phyloP scores from a whole-genome alignment of 2,888 invertebrate genomes.

The Diplazon laetatorius region DNA sequence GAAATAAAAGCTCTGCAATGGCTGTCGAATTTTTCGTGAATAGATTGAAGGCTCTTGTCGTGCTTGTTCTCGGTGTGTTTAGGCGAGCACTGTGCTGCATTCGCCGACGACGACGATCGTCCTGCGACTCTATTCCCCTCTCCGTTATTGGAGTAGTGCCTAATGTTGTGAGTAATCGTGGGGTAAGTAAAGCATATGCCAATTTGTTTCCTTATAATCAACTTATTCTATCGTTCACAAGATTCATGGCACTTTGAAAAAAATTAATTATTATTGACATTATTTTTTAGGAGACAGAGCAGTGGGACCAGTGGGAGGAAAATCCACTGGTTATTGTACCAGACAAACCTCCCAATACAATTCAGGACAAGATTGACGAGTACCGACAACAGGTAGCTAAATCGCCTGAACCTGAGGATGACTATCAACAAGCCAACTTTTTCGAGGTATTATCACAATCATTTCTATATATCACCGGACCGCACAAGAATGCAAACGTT shows the following conservation, averaged over 20 bases:
- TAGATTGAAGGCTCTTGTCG: slow-evolving; percentile 84
- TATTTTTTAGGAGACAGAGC: slow-evolving; percentile 78
- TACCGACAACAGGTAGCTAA: slow-evolving; percentile 85
- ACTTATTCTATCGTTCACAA: slow-evolving; percentile 2
- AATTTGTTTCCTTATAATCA: slow-evolving; percentile 22
- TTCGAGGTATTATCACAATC: slow-evolving; percentile 83
- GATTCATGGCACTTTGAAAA: neutral
- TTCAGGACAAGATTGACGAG: slow-evolving; percentile 87
- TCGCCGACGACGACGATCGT: slow-evolving; percentile 83
- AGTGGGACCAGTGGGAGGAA: slow-evolving; percentile 87
- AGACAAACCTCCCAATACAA: slow-evolving; percentile 81
- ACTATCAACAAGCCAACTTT: slow-evolving; percentile 84
- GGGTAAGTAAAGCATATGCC: slow-evolving; percentile 60
- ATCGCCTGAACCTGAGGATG: slow-evolving; percentile 79
- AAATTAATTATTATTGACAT: neutral
- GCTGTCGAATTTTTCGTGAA: slow-evolving; percentile 82
- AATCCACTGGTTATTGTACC: slow-evolving; percentile 81
- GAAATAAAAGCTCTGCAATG: slow-evolving; percentile 71
- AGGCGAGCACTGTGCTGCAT: slow-evolving; percentile 86
- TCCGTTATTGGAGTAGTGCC: slow-evolving; percentile 84
- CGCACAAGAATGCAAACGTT: no score
- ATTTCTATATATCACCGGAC: no score
- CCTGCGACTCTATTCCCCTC: slow-evolving; percentile 84
- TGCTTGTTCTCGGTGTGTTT: slow-evolving; percentile 84
- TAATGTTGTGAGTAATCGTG: slow-evolving; percentile 72